A percentile compares a stretch with the other conserved stretches of the same genome.
Evolutionary conservation across 2,888 invertebrate species (phyloP).

Genomic region (Phaonia tiefii): DNA sequence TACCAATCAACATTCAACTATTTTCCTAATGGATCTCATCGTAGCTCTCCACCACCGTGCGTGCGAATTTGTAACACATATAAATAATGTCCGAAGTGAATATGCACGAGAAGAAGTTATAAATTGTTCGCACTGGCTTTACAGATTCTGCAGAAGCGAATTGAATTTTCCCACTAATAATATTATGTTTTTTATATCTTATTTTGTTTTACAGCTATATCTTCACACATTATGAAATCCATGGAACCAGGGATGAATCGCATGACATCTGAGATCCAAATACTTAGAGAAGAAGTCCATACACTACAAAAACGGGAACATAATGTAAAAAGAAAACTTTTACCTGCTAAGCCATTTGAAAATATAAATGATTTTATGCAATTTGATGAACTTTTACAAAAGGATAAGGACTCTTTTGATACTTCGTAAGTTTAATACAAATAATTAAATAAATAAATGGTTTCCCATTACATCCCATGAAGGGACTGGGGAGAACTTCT

Average conservation of each 20-base stretch:
- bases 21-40: too few species aligned
- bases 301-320: not conserved
- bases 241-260: not conserved
- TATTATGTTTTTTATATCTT: not conserved
- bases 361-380: not conserved
- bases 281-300: not conserved
- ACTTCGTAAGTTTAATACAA: slow-evolving; percentile 3
- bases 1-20: too few species aligned
- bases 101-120: not conserved
- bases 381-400: slow-evolving; percentile 7
- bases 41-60: too few species aligned
- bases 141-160: not conserved
- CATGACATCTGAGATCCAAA: slow-evolving; percentile 7
- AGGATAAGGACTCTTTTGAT: not conserved
- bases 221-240: not conserved
- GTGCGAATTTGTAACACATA: too few species aligned
- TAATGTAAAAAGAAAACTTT: not conserved
- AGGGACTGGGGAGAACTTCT: too few species aligned
- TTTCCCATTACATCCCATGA: too few species aligned
- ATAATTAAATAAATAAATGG: too few species aligned
- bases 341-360: not conserved
- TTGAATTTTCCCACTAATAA: too few species aligned
- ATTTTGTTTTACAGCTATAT: not conserved
- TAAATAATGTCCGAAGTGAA: slow-evolving; percentile 1
- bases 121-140: slow-evolving; percentile 4